These are phyloP conservation scores for Lasioglossum marginatum DNA, from an alignment of 2,888 invertebrate species.

Conservation along the genomic window DNA sequence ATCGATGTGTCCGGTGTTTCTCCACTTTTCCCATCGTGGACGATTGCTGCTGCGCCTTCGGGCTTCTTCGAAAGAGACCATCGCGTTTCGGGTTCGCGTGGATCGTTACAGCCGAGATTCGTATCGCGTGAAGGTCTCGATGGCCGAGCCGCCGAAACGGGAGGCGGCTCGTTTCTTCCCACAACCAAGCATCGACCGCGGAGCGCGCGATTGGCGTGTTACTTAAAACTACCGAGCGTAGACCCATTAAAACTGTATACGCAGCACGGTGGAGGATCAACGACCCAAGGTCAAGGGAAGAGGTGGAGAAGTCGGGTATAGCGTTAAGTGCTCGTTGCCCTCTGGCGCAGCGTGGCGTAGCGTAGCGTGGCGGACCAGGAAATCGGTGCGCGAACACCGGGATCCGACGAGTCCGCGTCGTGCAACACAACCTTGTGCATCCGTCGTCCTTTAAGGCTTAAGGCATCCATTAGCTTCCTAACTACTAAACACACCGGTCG, in stretches of 20 bases:
- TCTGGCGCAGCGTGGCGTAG: slow-evolving; percentile 52
- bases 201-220: slow-evolving; percentile 55
- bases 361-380: slow-evolving; percentile 66
- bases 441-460: slow-evolving; percentile 72
- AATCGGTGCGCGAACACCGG: slow-evolving; percentile 68
- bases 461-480: slow-evolving; percentile 73
- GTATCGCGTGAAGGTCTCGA: slow-evolving; percentile 26
- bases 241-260: slow-evolving; percentile 68
- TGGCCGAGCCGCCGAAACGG: slow-evolving; percentile 21
- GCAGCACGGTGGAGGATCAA: slow-evolving; percentile 68
- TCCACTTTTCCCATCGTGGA: background rate
- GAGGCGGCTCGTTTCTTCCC: slow-evolving; percentile 52
- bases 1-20: background rate
- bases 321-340: slow-evolving; percentile 68
- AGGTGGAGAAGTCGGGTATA: slow-evolving; percentile 52
- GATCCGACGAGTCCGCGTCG: slow-evolving; percentile 64
- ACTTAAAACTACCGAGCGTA: slow-evolving; percentile 63
- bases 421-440: slow-evolving; percentile 60
- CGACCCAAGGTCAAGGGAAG: slow-evolving; percentile 69
- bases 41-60: background rate
- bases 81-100: background rate
- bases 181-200: slow-evolving; percentile 59
- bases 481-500: slow-evolving; percentile 70
- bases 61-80: background rate
- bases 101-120: background rate